Conservation (phyloP, 2,888 invertebrate species). For the Hemicrepidius hirtus region DNA sequence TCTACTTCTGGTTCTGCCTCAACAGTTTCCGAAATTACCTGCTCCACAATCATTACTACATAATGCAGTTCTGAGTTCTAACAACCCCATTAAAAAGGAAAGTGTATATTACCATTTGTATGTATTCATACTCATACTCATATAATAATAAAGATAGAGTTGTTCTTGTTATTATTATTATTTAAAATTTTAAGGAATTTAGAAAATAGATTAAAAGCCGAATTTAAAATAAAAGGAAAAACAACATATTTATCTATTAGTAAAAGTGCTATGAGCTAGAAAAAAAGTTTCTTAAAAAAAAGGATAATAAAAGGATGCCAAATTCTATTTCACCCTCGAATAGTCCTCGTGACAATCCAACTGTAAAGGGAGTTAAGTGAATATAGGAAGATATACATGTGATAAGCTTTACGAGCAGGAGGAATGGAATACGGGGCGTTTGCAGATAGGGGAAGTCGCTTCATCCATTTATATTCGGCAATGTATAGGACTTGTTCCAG, state of each 20-base stretch:
- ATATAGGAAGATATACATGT: constrained; percentile 31
- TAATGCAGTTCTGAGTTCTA: no score
- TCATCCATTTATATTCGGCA: constrained; percentile 30
- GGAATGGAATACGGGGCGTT: constrained; percentile 29
- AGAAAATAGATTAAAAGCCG: no score
- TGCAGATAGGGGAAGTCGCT: constrained; percentile 29
- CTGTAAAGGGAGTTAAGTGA: constrained; percentile 30
- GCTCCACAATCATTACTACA: no score
- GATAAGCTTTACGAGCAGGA: constrained; percentile 30
- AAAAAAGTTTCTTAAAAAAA: not conserved
- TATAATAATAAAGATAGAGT: no score
- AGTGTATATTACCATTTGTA: no score
- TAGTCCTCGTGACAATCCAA: constrained; percentile 21
- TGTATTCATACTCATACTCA: no score
- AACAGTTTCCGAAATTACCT: no score
- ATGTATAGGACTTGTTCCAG: constrained; percentile 26
- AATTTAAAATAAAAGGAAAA: no score
- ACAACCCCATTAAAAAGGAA: no score
- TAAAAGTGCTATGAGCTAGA: not conserved
- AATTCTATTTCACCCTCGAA: constrained; percentile 21
- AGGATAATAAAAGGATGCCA: not conserved
- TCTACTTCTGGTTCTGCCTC: no score
- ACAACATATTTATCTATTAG: not conserved
- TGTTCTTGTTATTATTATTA: no score
- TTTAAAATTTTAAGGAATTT: no score